These are phyloP conservation scores for Harmothoe impar DNA, from an alignment of 2,888 invertebrate species.

Conservation along the genomic window DNA sequence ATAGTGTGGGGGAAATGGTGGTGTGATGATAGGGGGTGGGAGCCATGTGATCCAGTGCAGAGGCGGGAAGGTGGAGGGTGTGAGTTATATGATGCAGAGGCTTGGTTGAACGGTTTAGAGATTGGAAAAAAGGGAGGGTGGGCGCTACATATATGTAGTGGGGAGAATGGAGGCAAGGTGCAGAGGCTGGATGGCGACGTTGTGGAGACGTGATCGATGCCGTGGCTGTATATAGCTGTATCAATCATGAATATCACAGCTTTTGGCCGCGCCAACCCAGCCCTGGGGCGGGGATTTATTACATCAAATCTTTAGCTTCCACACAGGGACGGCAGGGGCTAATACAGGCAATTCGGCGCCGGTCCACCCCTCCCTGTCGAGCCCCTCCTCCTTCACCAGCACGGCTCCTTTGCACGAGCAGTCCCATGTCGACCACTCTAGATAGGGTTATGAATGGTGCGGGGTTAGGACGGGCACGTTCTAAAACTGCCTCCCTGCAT, in stretches of 20 bases:
- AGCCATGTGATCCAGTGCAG: too few relatives aligned
- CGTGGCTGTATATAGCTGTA: not conserved
- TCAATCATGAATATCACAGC: constrained; percentile 42
- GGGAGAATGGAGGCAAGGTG: too few relatives aligned
- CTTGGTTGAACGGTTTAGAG: too few relatives aligned
- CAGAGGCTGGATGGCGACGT: not conserved
- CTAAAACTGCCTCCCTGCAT: not conserved
- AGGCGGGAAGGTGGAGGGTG: too few relatives aligned
- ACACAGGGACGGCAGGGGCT: not conserved
- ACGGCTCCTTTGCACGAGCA: not conserved
- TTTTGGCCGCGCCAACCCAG: not conserved
- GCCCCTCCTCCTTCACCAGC: not conserved
- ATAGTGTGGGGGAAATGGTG: too few relatives aligned
- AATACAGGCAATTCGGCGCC: not conserved
- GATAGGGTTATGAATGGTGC: not conserved
- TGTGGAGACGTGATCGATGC: constrained; percentile 17
- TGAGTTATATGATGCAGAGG: too few relatives aligned
- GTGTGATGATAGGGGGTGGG: too few relatives aligned
- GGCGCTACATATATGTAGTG: too few relatives aligned
- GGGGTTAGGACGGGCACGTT: not conserved
- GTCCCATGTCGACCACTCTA: not conserved
- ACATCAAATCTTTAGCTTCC: constrained; percentile 38
- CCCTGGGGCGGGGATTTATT: not conserved
- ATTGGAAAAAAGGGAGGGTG: too few relatives aligned
- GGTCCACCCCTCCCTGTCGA: not conserved